Evolutionary conservation across 2,888 invertebrate species (phyloP), one percentile per base, ranked within the genome.

Genomic region (Morpho deidamia): DNA sequence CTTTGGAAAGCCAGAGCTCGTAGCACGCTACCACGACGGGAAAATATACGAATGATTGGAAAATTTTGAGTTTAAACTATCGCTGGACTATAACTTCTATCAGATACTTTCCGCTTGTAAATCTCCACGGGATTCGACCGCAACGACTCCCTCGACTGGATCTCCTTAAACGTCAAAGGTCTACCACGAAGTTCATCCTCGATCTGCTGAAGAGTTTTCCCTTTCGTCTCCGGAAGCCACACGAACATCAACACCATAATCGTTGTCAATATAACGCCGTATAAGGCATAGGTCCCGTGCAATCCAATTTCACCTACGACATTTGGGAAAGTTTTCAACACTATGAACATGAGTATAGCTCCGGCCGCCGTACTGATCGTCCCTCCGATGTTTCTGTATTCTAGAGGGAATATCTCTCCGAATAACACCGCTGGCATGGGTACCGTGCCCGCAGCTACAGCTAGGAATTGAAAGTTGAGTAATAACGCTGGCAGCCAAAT

Each of bases 341-440:
- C 91, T 3, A 90, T 11, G 65, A 94, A 94, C 60, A 92, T 91
- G 44, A 92, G 86, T 1, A 86, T 65, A 42, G 92, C 92, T 14
- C 90, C 88, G 2, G 91, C 86, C 38, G 91, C 87, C 14, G 92
- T 79, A 10, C 92, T 91, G 8, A 93, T 78, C 0, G 92, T 92
- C 1, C 93, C 91, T 1, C 93, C 93, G 0, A 92, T 74, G 23
- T 92, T 92, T 50, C 92, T 83, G 47, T 90, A 90, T 45, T 89
- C 85, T 23, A 91, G 78, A 1, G 94, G 90, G 60, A 93, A 94
- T 0, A 94, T 83, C 69, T 95, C 95, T 0, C 94, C 94, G 37
- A 92, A 91, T 77, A 95, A 91, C 7, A 93, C 91, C 82, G 92
- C 94, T 0, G 94, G 94, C 54, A 95, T 64, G 0, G 94, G 93